Percentiles rank a stretch among this genome's conserved stretches.
These are phyloP conservation scores for Xiphophorus couchianus DNA, from an alignment of 2,113 vertebrate species.

Conservation along the genomic window DNA sequence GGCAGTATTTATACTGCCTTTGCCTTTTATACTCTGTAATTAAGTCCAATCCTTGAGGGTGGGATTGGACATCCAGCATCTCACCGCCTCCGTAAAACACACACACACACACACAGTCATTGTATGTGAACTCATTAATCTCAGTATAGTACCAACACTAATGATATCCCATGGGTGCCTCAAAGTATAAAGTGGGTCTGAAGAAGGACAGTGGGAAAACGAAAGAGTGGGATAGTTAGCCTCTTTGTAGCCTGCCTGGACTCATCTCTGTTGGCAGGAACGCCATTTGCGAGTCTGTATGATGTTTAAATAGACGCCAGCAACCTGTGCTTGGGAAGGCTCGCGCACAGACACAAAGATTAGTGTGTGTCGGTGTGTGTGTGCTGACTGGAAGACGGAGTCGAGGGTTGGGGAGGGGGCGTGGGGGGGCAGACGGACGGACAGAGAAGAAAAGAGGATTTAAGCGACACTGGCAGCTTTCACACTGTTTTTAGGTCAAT, in stretches of 20 bases:
- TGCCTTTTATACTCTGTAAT: constrained; percentile 30
- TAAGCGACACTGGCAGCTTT: constrained; percentile 72
- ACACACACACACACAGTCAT: not conserved
- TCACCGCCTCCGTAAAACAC: constrained; percentile 15
- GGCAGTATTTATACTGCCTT: constrained; percentile 33
- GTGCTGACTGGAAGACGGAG: constrained; percentile 54
- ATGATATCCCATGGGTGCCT: constrained; percentile 73
- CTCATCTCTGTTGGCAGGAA: constrained; percentile 72
- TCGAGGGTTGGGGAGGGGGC: constrained; percentile 29
- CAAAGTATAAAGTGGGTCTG: constrained; percentile 54
- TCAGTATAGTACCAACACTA: constrained; percentile 64
- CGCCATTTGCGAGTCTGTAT: constrained; percentile 72
- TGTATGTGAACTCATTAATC: constrained; percentile 47
- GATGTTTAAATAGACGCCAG: constrained; percentile 75
- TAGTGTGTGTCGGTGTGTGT: constrained; percentile 18
- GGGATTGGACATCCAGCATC: constrained; percentile 43
- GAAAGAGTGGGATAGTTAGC: constrained; percentile 51
- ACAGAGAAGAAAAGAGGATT: constrained; percentile 74
- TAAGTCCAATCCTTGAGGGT: constrained; percentile 22
- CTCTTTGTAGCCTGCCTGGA: constrained; percentile 68
- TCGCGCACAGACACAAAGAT: constrained; percentile 19
- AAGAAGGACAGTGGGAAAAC: constrained; percentile 47
- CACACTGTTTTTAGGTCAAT: constrained; percentile 76
- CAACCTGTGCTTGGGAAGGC: constrained; percentile 15
- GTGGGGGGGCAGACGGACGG: no score